A percentile compares a stretch with the other conserved stretches of the same genome.
These are phyloP conservation scores for Tragelaphus eurycerus DNA, from an alignment of 2,797 vertebrate species.

Conservation along the genomic window DNA sequence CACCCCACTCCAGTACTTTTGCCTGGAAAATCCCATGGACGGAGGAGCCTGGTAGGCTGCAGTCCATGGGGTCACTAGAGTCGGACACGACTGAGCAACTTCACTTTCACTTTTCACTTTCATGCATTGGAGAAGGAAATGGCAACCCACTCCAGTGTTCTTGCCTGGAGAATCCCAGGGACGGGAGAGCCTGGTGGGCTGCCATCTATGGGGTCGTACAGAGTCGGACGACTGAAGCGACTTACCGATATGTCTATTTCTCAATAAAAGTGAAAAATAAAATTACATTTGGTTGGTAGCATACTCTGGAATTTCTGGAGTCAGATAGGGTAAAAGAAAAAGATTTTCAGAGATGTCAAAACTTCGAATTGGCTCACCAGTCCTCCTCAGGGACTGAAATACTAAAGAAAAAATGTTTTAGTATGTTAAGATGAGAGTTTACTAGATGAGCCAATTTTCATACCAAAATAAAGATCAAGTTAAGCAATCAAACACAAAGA, in stretches of 20 bases:
- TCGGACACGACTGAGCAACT: too few relatives aligned
- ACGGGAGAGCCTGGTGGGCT: too few relatives aligned
- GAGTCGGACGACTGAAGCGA: too few relatives aligned
- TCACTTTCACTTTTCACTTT: too few relatives aligned
- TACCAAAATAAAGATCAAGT: slow-evolving; percentile 15
- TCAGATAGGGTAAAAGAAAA: not conserved
- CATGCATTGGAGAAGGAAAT: too few relatives aligned
- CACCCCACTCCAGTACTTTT: too few relatives aligned
- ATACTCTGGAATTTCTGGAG: not conserved
- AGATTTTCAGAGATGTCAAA: not conserved
- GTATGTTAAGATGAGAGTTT: not conserved
- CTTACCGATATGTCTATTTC: not conserved
- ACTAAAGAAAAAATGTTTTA: slow-evolving; percentile 10
- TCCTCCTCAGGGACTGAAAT: not conserved
- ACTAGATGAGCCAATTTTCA: not conserved
- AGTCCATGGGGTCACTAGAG: too few relatives aligned
- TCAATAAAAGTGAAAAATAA: not conserved
- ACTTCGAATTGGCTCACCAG: not conserved
- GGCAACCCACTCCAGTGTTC: too few relatives aligned
- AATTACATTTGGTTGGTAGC: not conserved
- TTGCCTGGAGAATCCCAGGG: too few relatives aligned
- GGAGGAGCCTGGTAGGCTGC: too few relatives aligned
- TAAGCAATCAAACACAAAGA: slow-evolving; percentile 8
- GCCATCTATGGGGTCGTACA: too few relatives aligned
- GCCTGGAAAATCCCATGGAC: too few relatives aligned